These are phyloP conservation scores for Thamnophis elegans DNA, from an alignment of 2,797 vertebrate genomes.

Conservation along the genomic window DNA sequence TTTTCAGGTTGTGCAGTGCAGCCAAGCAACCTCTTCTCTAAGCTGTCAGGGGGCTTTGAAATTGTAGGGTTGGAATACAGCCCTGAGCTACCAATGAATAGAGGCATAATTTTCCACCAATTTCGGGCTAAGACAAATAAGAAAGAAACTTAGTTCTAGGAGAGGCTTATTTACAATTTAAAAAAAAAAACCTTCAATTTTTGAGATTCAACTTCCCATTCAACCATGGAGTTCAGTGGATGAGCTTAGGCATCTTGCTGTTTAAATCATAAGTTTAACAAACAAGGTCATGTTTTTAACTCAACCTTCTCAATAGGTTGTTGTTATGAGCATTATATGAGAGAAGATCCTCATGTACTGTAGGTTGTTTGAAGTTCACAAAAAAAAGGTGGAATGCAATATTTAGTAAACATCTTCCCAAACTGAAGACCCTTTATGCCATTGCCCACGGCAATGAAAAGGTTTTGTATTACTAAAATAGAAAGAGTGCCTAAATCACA, in stretches of 20 bases:
- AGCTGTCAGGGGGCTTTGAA: background rate
- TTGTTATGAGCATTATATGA: background rate
- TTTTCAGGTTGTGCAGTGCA: background rate
- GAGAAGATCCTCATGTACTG: background rate
- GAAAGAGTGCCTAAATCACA: background rate
- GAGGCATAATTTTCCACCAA: background rate
- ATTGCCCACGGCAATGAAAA: background rate
- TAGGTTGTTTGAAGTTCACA: background rate
- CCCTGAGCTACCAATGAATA: background rate
- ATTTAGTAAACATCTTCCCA: background rate
- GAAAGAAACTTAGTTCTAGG: background rate
- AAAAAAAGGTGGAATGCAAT: background rate
- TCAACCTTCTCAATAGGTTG: background rate
- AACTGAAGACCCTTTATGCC: background rate
- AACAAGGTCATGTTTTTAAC: background rate
- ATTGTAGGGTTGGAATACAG: background rate
- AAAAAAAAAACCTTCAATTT: background rate
- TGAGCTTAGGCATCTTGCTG: background rate
- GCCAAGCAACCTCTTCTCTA: background rate
- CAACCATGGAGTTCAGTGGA: background rate
- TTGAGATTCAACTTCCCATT: background rate
- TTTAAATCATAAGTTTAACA: background rate
- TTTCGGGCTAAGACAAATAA: background rate
- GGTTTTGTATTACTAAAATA: background rate
- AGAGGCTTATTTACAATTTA: background rate